A percentile compares a stretch with the other conserved stretches of the same genome.
phyloP scores from a whole-genome alignment of 1,140 invertebrate genomes.

The Papilio aristodemus region DNA sequence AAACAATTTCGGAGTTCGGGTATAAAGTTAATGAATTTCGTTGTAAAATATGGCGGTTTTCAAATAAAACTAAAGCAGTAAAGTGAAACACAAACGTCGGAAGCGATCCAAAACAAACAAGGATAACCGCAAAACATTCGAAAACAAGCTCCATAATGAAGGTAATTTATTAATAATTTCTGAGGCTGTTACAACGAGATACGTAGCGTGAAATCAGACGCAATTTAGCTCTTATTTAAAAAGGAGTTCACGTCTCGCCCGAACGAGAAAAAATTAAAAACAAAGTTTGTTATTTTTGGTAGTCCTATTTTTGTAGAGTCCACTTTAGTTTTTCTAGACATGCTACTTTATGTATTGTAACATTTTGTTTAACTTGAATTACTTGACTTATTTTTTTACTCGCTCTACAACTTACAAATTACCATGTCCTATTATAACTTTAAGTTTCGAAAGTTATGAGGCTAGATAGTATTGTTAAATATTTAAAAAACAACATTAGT shows the following conservation, averaged over 20 bases:
- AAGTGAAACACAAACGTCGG: slow-evolving; percentile 27
- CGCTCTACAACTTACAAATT: too few relatives aligned
- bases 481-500: too few relatives aligned
- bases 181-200: slow-evolving; percentile 34
- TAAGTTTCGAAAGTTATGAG: too few relatives aligned
- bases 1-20: slow-evolving; percentile 3
- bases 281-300: neutral
- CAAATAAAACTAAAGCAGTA: slow-evolving; percentile 27
- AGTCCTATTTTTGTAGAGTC: neutral
- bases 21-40: slow-evolving; percentile 25
- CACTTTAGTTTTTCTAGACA: neutral
- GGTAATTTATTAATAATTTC: slow-evolving; percentile 67
- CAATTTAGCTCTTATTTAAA: slow-evolving; percentile 10
- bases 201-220: slow-evolving; percentile 37
- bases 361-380: too few relatives aligned
- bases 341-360: too few relatives aligned
- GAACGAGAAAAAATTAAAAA: neutral
- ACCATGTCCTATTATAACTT: too few relatives aligned
- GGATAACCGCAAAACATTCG: slow-evolving; percentile 55
- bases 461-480: too few relatives aligned
- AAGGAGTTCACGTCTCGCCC: neutral
- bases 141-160: slow-evolving; percentile 55
- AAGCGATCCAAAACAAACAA: slow-evolving; percentile 45
- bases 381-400: too few relatives aligned
- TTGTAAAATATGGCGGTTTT: slow-evolving; percentile 26